These are phyloP conservation scores for Rhinogobius similis DNA, from an alignment of 2,113 vertebrate genomes.

Conservation along the genomic window DNA sequence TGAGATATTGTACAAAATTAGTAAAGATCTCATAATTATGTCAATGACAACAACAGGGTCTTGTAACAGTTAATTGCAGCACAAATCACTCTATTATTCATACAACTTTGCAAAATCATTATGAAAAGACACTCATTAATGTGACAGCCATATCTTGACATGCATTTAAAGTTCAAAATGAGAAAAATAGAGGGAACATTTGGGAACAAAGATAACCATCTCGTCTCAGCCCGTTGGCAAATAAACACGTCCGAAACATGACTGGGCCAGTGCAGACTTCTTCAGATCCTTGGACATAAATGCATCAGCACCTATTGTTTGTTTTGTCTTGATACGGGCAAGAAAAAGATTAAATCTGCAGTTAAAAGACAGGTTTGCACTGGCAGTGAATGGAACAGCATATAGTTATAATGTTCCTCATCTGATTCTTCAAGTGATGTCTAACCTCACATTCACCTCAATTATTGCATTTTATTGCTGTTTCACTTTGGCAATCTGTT, in stretches of 20 bases:
- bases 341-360: conserved; percentile 12
- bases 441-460: conserved; percentile 20
- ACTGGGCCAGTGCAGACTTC: neutral
- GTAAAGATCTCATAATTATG: no score
- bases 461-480: conserved; percentile 25
- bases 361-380: neutral
- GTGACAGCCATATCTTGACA: no score
- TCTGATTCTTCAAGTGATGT: neutral
- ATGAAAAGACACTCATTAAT: neutral
- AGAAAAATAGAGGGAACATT: neutral
- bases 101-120: neutral
- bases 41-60: neutral
- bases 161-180: neutral
- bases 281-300: neutral
- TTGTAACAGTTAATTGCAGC: neutral
- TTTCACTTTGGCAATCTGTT: conserved; percentile 26
- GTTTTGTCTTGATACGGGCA: neutral
- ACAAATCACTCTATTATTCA: neutral
- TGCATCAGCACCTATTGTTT: neutral
- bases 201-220: conserved; percentile 46
- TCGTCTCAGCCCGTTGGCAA: conserved; percentile 24
- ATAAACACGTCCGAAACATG: conserved; percentile 20
- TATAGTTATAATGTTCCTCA: neutral
- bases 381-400: neutral
- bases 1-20: no score